A percentile compares a stretch with the other conserved stretches of the same genome.
phyloP scores from a whole-genome alignment of 2,113 vertebrate species.

The Oreochromis niloticus region DNA sequence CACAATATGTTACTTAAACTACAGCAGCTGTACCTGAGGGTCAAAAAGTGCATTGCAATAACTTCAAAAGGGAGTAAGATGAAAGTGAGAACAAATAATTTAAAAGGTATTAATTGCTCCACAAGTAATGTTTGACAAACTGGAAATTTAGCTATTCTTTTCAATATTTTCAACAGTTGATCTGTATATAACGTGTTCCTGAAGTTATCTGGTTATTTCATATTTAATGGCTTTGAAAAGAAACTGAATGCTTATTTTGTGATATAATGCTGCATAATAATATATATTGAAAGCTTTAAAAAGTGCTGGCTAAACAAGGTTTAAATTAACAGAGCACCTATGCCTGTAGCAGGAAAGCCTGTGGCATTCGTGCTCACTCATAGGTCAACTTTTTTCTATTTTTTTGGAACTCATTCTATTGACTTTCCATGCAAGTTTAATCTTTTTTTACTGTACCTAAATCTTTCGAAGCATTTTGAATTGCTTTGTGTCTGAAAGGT shows the following conservation, averaged over 20 bases:
- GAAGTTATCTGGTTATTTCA: neutral
- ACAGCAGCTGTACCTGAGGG: fast-evolving
- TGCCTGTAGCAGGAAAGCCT: fast-evolving
- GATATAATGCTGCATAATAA: neutral
- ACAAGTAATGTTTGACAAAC: fast-evolving
- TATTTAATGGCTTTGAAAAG: neutral
- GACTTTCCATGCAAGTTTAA: neutral
- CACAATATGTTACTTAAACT: neutral
- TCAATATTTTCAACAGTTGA: neutral
- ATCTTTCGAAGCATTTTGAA: neutral
- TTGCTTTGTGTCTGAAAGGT: neutral
- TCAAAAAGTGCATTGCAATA: fast-evolving
- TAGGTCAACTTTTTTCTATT: fast-evolving
- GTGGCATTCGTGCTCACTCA: neutral
- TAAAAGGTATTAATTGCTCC: neutral
- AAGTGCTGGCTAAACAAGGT: fast-evolving
- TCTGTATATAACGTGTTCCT: fast-evolving
- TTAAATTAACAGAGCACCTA: fast-evolving
- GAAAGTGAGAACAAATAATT: neutral
- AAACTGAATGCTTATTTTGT: neutral
- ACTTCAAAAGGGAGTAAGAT: neutral
- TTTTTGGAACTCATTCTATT: neutral
- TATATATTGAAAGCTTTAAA: neutral
- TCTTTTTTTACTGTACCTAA: neutral
- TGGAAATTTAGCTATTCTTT: neutral